Evolutionary conservation across 2,113 vertebrate species (phyloP).

Genomic region (Marmota flaviventris): DNA sequence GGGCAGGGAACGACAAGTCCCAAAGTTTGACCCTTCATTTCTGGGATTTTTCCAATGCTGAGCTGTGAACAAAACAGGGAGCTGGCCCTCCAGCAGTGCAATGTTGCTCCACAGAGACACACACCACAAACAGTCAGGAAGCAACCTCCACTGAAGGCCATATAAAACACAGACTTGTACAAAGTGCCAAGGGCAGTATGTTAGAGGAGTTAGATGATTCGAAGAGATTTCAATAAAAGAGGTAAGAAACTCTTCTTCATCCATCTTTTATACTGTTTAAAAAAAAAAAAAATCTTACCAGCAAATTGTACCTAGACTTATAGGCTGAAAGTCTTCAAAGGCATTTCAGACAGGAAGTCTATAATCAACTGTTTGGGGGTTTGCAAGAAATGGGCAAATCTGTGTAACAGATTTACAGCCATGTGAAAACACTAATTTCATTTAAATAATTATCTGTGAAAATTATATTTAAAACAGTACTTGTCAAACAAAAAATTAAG

Average conservation of each 20-base stretch:
- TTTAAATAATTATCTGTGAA: slow-evolving; percentile 17
- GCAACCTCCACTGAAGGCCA: accelerated
- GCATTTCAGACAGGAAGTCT: slow-evolving; percentile 30
- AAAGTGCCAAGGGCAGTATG: not conserved
- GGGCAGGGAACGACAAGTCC: not conserved
- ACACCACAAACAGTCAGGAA: not conserved
- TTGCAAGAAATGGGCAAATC: not conserved
- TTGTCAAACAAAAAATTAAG: slow-evolving; percentile 47
- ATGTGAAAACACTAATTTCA: slow-evolving; percentile 3
- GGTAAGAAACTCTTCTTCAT: not conserved
- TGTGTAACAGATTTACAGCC: not conserved
- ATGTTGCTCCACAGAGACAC: not conserved
- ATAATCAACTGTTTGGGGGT: not conserved
- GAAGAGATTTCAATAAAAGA: not conserved
- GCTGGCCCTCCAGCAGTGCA: not conserved
- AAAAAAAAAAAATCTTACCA: slow-evolving; percentile 12
- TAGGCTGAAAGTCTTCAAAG: not conserved
- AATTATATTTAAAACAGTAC: not conserved
- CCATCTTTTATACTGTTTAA: not conserved
- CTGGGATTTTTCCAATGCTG: not conserved
- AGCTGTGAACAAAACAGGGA: not conserved
- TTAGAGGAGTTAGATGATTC: not conserved
- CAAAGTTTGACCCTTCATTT: not conserved
- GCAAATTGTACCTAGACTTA: not conserved
- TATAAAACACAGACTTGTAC: accelerated